Evolutionary conservation across 1,140 invertebrate species (phyloP).

Genomic region (Anoplophora glabripennis): DNA sequence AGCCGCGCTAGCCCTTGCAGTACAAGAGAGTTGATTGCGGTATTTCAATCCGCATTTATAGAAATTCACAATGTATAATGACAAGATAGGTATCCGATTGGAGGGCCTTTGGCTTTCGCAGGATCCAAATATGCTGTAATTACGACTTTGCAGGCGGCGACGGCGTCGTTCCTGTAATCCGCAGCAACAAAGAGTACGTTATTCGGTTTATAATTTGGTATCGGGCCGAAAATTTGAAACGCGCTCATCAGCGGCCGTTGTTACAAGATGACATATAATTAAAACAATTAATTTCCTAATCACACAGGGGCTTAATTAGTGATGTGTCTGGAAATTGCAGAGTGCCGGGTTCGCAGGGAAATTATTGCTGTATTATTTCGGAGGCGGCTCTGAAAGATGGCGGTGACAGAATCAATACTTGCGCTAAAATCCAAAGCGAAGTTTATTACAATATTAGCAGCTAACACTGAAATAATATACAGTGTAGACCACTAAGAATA

Average conservation of each 20-base stretch:
- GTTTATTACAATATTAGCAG: too few species aligned
- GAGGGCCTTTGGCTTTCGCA: conserved; percentile 8
- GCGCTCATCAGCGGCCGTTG: background rate
- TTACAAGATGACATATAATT: conserved; percentile 16
- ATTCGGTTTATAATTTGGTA: conserved; percentile 31
- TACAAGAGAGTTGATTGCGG: conserved; percentile 30
- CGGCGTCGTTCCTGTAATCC: conserved; percentile 9
- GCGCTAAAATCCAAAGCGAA: too few species aligned
- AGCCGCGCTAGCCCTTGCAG: conserved; percentile 3
- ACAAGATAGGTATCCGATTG: conserved; percentile 40
- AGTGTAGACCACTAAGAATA: too few species aligned
- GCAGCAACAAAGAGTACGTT: conserved; percentile 29
- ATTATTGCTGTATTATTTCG: background rate
- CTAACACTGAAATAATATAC: too few species aligned
- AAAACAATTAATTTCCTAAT: conserved; percentile 17
- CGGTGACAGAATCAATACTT: too few species aligned
- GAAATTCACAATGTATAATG: conserved; percentile 42
- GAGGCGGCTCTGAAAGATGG: too few species aligned
- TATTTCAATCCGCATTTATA: conserved; percentile 40
- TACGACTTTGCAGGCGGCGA: conserved; percentile 24
- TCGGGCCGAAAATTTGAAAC: conserved; percentile 16
- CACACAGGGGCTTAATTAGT: conserved; percentile 2
- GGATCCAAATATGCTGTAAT: conserved; percentile 34
- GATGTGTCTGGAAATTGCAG: background rate
- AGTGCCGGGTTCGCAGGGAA: background rate